Base-by-base conservation (phyloP, 2,888 invertebrate genomes). In the Cinara cedri region DNA sequence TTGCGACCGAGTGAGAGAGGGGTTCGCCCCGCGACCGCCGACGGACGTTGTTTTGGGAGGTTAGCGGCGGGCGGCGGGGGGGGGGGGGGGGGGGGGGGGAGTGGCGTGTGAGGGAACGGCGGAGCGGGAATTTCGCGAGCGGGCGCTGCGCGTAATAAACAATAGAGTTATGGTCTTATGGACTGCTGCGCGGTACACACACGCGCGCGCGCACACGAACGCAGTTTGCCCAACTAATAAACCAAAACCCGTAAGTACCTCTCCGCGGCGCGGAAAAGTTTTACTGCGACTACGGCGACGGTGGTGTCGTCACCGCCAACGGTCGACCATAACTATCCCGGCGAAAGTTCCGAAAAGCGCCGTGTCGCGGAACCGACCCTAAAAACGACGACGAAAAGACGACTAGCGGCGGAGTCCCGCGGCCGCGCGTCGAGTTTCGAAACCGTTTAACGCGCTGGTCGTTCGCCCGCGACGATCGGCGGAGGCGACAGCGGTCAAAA, bases 241-340 rank as follows among this genome's bases (percentile, higher is more conserved):
- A 75, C 74, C 63, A 54, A 75, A 54, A 75, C 74, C 75, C 75
- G 65, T 65, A 75, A 75, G 75, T 44, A 75, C 75, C 75, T 65
- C 51, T 72, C 54, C 34, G 34, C 4, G 16, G 21, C 55, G 63
- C 21, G 55, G 75, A 55, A 76, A 66, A 66, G 66, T 76, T 76
- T 75, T 19, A 44, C 44, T 42, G 34, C n/a, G 51, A 21, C 34
- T 3, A 6, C 34, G 34, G 34, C 34, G 34, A 26, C 63, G 24
- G 21, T 16, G 63, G 16, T 63, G 63, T 74, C 63, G 74, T 55
- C 75, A 42, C 63, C 74, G 21, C 65, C 63, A 16, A 65, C 65
- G 63, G 42, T 54, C 63, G 51, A 13, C 65, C 34, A 24, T 63
- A 75, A 63, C 63, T 74, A 57, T 62, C 74, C 16, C 49, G 42